Conservation (phyloP, 2,888 invertebrate genomes). For the Dioctria rufipes region DNA sequence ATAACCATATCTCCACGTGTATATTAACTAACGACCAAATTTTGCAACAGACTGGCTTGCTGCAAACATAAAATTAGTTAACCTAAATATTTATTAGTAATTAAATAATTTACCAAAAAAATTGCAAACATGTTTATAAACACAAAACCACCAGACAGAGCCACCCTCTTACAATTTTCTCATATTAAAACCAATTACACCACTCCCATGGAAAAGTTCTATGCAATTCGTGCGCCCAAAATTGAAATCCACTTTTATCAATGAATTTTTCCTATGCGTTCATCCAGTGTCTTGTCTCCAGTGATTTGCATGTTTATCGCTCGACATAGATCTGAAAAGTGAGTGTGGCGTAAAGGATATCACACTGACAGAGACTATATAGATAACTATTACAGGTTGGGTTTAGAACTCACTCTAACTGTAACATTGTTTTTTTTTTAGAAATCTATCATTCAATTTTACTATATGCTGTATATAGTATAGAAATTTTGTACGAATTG, state of each 20-base stretch:
- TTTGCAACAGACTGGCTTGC: no score
- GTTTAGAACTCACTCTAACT: no score
- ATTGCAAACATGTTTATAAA: no score
- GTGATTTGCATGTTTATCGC: constrained; percentile 60
- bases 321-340: constrained; percentile 54
- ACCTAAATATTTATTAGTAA: no score
- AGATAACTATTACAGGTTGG: no score
- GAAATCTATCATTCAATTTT: constrained; percentile 7
- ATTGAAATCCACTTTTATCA: constrained; percentile 30
- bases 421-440: not conserved
- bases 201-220: constrained; percentile 32
- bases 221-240: constrained; percentile 45
- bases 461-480: no score
- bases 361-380: constrained; percentile 7
- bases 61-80: no score
- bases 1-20: no score
- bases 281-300: constrained; percentile 55
- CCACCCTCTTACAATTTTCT: no score
- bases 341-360: not conserved
- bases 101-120: no score
- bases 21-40: no score
- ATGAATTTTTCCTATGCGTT: constrained; percentile 28
- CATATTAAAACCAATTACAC: constrained; percentile 11
- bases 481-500: not conserved
- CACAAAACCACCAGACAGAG: no score